Evolutionary conservation across 2,113 vertebrate species (phyloP), one percentile per base, ranked within the genome.

Genomic region (Neodontobutis hainanensis): DNA sequence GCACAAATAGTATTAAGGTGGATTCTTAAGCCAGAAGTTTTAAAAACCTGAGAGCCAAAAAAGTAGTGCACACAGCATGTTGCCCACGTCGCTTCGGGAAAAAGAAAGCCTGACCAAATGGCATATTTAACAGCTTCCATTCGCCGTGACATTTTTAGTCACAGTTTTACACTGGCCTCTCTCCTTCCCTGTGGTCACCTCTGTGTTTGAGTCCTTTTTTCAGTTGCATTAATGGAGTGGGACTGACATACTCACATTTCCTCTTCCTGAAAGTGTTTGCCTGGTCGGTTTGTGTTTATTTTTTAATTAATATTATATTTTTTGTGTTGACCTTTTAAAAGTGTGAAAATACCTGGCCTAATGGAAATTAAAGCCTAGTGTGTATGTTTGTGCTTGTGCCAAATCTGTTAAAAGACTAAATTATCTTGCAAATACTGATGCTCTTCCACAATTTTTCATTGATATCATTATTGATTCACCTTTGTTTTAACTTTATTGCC

Each of bases 81-180:
- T 46, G 61, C 65, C 51, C 36, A 36, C 46, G 51, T 68, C 15
- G 53, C 70, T 73, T 70, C 16, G 44, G 66, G 61, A 43, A 59
- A 66, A 43, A 73, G 64, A 52, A 51, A 35, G 38, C 55, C 43
- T 4, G 5, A 55, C 65, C 58, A 85, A 78, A 85, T 75, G 82
- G 70, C 73, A 61, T 75, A 81, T 80, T 85, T 85, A 83, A 70
- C 68, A 77, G 68, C 65, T 59, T 61, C 73, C 65, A 75, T 81
- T 80, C 43, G 5, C 51, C 0, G 67, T 84, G 86, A 84, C 79
- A 86, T 75, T 83, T 80, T 70, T 62, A 65, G 75, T 65, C 74
- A 60, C 65, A 40, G 48, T 2, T 34, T 70, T 65, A 53, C 11
- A 44, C 15, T 11, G 5, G 8, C 42, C 58, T 43, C n/a, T 62